Conservation (phyloP, 2,113 vertebrate genomes). For the Mesoclemmys tuberculata region DNA sequence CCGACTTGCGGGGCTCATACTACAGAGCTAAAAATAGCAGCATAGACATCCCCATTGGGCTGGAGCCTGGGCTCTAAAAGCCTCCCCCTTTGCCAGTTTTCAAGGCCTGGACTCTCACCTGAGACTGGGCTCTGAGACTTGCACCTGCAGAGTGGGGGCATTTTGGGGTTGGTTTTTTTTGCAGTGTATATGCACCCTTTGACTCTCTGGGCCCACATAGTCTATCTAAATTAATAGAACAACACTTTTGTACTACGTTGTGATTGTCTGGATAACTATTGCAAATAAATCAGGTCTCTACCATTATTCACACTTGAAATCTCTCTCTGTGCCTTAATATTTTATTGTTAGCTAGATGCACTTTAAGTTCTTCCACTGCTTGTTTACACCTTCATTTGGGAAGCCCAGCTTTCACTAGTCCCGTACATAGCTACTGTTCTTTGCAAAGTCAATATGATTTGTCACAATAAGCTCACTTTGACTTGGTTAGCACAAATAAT, state of each 20-base stretch:
- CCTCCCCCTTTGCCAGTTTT: too few species aligned
- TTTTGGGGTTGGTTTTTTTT: too few species aligned
- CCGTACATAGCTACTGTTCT: neutral
- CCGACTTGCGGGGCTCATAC: too few species aligned
- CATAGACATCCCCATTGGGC: too few species aligned
- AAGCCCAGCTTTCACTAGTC: conserved; percentile 8
- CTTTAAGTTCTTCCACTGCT: neutral
- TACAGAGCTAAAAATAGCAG: too few species aligned
- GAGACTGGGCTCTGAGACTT: too few species aligned
- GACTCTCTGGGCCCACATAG: too few species aligned
- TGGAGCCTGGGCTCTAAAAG: too few species aligned
- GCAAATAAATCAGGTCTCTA: neutral
- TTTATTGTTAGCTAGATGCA: conserved; percentile 3
- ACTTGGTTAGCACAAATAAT: neutral
- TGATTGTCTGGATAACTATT: neutral
- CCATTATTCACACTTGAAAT: conserved; percentile 20
- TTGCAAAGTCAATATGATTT: neutral
- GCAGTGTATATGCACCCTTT: too few species aligned
- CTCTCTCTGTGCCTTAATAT: neutral
- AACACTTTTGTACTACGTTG: neutral
- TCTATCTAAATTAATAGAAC: too few species aligned
- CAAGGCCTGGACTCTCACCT: too few species aligned
- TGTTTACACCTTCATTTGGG: neutral
- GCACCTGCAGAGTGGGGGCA: too few species aligned
- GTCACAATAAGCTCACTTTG: neutral